phyloP scores from a whole-genome alignment of 2,888 invertebrate genomes.

The Napeogenes sylphis region DNA sequence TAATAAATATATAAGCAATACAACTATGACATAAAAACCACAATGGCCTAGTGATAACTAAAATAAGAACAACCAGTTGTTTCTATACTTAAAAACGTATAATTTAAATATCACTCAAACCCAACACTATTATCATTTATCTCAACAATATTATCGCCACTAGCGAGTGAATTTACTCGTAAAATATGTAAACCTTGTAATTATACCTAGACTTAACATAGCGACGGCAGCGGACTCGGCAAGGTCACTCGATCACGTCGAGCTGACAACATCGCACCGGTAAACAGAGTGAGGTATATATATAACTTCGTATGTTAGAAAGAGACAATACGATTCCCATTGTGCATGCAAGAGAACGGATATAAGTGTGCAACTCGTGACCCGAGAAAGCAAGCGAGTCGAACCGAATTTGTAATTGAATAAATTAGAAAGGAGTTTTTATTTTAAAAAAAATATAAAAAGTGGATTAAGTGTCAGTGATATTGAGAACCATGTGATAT shows the following conservation, averaged over 20 bases:
- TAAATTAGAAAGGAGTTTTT: conserved; percentile 60
- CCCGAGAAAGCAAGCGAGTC: conserved; percentile 67
- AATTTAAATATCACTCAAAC: not conserved
- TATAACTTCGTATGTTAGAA: conserved; percentile 32
- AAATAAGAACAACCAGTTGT: too few species aligned
- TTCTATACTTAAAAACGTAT: too few species aligned
- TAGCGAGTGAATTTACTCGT: conserved; percentile 31
- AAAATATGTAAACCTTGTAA: conserved; percentile 50
- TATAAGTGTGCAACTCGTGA: conserved; percentile 68
- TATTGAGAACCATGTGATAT: too few species aligned
- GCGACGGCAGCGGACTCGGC: conserved; percentile 53
- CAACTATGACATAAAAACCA: too few species aligned
- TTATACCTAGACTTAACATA: conserved; percentile 51
- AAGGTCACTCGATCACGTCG: conserved; percentile 58
- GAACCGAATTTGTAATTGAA: conserved; percentile 62
- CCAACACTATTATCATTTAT: conserved; percentile 17
- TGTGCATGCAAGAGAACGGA: conserved; percentile 73
- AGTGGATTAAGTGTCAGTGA: too few species aligned
- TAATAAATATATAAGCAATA: too few species aligned
- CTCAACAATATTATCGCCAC: conserved; percentile 26
- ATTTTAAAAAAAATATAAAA: conserved; percentile 3
- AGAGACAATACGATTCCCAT: conserved; percentile 55
- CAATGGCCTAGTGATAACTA: too few species aligned
- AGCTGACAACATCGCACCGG: conserved; percentile 62
- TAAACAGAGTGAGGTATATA: conserved; percentile 40